A percentile compares a stretch with the other conserved stretches of the same genome.
Evolutionary conservation across 2,113 vertebrate species (phyloP).

Genomic region (Eudyptes chrysolophus): DNA sequence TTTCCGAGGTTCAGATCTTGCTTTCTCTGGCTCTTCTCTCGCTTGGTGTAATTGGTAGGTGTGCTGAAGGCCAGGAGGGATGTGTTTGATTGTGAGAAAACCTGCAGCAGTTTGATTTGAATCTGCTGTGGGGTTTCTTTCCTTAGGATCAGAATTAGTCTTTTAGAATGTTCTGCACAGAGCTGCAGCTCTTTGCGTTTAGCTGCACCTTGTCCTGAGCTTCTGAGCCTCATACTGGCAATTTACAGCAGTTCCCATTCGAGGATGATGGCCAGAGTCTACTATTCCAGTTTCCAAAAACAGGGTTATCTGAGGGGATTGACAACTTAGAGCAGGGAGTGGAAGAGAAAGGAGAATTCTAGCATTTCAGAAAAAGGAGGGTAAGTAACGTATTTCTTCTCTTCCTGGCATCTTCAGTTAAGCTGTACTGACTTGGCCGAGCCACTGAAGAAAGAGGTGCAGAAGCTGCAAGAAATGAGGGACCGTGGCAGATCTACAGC

Average conservation of each 20-base stretch:
- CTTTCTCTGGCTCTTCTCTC: not conserved
- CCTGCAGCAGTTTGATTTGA: not conserved
- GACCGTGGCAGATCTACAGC: conserved; percentile 45
- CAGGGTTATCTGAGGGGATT: not conserved
- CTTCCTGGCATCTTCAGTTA: conserved; percentile 72
- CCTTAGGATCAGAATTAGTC: not conserved
- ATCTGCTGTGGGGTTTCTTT: not conserved
- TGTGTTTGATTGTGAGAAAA: not conserved
- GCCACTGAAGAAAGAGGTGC: conserved; percentile 86
- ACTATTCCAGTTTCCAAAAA: not conserved
- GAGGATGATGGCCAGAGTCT: not conserved
- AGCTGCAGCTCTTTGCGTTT: not conserved
- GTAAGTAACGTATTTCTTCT: not conserved
- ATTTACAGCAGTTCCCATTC: not conserved
- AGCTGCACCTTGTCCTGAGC: not conserved
- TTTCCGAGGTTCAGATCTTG: not conserved
- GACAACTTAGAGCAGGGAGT: not conserved
- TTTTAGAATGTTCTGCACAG: not conserved
- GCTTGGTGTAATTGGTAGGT: not conserved
- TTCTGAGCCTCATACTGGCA: not conserved
- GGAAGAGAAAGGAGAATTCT: not conserved
- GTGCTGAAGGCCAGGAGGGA: not conserved
- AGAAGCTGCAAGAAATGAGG: conserved; percentile 85
- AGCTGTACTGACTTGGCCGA: conserved; percentile 84
- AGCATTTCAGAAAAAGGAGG: not conserved